Evolutionary conservation across 1,140 invertebrate genomes (phyloP).

Genomic region (Drosophila willistoni): DNA sequence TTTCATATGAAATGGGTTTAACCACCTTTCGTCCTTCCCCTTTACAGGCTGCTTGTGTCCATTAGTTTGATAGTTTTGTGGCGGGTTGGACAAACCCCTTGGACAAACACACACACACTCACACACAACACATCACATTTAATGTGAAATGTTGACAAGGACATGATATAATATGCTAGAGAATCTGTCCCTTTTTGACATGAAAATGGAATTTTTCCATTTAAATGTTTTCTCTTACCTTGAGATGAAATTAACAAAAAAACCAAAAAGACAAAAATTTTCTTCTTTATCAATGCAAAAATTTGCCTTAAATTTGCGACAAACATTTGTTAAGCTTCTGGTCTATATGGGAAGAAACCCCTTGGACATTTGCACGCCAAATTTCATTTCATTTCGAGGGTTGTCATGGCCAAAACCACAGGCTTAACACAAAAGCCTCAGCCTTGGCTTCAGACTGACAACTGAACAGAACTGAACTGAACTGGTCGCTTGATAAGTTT

Average conservation of each 20-base stretch:
- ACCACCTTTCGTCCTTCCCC: no score
- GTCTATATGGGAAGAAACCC: not conserved
- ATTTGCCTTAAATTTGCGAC: not conserved
- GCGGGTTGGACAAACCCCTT: constrained; percentile 33
- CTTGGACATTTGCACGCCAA: constrained; percentile 29
- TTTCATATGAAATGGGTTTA: constrained; percentile 10
- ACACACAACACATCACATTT: constrained; percentile 20
- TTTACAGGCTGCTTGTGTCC: not conserved
- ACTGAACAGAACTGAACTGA: constrained; percentile 10
- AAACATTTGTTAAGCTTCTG: not conserved
- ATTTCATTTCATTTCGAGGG: constrained; percentile 18
- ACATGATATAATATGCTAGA: constrained; percentile 15
- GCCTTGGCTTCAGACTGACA: constrained; percentile 8
- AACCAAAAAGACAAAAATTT: not conserved
- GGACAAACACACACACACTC: not conserved
- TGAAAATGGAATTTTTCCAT: constrained; percentile 13
- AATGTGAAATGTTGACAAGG: constrained; percentile 52
- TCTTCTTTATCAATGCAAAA: not conserved
- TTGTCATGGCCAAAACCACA: constrained; percentile 20
- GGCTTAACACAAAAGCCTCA: constrained; percentile 16
- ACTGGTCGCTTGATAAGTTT: constrained; percentile 12
- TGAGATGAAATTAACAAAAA: not conserved
- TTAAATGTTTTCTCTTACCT: not conserved
- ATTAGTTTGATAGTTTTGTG: not conserved
- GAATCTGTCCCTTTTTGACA: not conserved